Base-by-base conservation (phyloP, 1,140 invertebrate genomes). In the Nebria ingens region DNA sequence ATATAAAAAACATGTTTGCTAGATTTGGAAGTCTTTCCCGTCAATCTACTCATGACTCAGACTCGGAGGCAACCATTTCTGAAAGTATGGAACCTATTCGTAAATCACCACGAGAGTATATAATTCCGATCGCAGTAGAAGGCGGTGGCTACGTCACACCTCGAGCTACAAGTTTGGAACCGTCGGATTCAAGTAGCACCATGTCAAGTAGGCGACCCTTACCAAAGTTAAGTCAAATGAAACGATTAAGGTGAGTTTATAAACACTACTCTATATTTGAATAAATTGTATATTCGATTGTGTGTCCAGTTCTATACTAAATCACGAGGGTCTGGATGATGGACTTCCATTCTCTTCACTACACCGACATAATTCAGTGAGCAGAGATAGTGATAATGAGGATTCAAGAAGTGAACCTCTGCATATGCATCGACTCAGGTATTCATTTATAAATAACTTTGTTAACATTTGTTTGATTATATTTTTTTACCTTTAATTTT, bases 71-170 rank as follows among this genome's bases (percentile, higher is more conserved):
- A 23, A 78, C 78, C 19, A 56, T 59, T 9, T 62, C 65, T 0
- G 64, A 73, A 1, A 72, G 68, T 9, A 71, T 79, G 19, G 82
- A 91, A 66, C 85, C 87, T 1, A 91, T 91, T 60, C 83, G 86
- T 62, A 93, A 93, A 72, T 89, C 86, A 53, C 87, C 89, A 9
- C 74, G 90, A 15, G 91, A 93, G 71, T 91, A 90, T 62, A 91
- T 93, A 64, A 93, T 93, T 71, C 91, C 91, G 0, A 93, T 93
- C 62, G 86, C 88, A 13, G 82, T 93, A 40, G 91, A 93, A 73
- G 89, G 88, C 56, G 88, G 88, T 56, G 88, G 88, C 52, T 89
- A 85, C 65, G 83, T 90, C 19, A 91, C 87, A 17, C 89, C 87
- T 13, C 74, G 85, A 19, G 83, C 84, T 50, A 81, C 83, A 56